Base-by-base conservation (phyloP, 2,888 invertebrate species). In the Phymatocera aterrima region DNA sequence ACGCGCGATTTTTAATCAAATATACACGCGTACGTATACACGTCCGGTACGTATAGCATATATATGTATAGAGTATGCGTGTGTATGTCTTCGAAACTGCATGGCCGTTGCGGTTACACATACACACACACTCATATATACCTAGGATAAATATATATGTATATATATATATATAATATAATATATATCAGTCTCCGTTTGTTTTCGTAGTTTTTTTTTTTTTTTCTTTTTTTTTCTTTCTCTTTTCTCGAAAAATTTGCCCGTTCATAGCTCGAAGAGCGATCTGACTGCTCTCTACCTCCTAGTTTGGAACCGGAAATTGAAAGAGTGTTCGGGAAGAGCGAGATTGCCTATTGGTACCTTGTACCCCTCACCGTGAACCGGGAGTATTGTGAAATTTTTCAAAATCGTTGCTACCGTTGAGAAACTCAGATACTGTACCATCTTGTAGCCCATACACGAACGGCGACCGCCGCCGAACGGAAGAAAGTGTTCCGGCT, bases 371-470 rank as follows among this genome's bases (percentile, higher is more conserved):
- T 91, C 91, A 3, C 88, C 90, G 21, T 90, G 86, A 1, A 91
- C 88, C 3, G 93, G 92, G 18, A 89, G 77, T 51, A 94, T 89
- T 60, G 91, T 91, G 84, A 91, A 94, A 80, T 92, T 91, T 85
- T 93, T 93, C 78, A 94, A 85, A 21, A 94, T 83, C 21, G 92
- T 92, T 3, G 92, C 92, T 12, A 94, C 81, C 3, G 92, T 91
- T 2, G 93, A 90, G 83, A 93, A 93, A 77, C 93, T 92, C 8
- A 94, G 86, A 72, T 93, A 91, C 82, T 94, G 93, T 0, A 94
- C 94, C 90, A 95, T 91, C 85, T 93, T 94, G 89, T 94, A 94
- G 0, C 95, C 95, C 93, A 95, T 93, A 87, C 95, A 95, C 43
- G 94, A 93, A 51, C 94, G 90, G 80, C 93, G 91, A 0, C 94